Evolutionary conservation across 2,797 vertebrate species (phyloP).

Genomic region (Anas bahamensis): DNA sequence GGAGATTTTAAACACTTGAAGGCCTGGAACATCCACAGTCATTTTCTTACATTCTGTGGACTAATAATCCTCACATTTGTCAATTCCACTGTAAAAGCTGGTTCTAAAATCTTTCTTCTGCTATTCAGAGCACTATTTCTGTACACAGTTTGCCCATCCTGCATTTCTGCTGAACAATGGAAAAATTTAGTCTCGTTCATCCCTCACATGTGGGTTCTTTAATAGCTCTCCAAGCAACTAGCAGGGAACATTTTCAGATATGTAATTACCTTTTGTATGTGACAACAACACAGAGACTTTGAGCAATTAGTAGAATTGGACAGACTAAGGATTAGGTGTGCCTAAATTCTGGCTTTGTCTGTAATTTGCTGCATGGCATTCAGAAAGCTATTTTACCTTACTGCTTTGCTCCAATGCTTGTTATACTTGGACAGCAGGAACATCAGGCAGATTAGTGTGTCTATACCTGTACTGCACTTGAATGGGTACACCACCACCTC

Average conservation of each 20-base stretch:
- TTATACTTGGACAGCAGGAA: not conserved
- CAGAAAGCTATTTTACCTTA: not conserved
- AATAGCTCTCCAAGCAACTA: not conserved
- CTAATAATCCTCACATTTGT: not conserved
- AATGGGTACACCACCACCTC: not conserved
- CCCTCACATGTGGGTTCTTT: not conserved
- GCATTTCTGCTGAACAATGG: not conserved
- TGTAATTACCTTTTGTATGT: not conserved
- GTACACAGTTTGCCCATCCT: not conserved
- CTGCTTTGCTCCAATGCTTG: not conserved
- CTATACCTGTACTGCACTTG: not conserved
- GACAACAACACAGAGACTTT: not conserved
- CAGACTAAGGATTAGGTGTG: not conserved
- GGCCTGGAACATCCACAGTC: not conserved
- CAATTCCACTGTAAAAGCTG: not conserved
- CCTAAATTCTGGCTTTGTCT: not conserved
- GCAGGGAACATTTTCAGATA: not conserved
- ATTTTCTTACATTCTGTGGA: not conserved
- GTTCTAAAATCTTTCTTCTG: not conserved
- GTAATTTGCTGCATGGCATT: not conserved
- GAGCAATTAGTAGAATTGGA: not conserved
- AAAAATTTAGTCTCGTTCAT: not conserved
- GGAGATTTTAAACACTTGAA: not conserved
- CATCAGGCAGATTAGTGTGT: not conserved
- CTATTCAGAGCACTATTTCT: not conserved